Conservation (phyloP, 1,140 invertebrate species). For the Ectropis grisescens region DNA sequence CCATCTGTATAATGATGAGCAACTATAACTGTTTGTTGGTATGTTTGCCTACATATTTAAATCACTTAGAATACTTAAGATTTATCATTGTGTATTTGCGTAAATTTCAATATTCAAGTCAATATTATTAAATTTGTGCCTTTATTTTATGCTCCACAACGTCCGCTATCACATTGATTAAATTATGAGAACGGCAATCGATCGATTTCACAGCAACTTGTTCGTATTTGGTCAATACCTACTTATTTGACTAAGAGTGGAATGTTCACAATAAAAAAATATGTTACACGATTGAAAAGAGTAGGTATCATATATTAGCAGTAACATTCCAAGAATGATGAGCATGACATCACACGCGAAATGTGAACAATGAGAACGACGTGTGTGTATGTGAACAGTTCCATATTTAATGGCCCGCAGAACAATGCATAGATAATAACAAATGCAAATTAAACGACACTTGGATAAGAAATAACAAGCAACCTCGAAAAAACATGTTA, state of each 20-base stretch:
- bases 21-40: too few relatives aligned
- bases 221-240: conserved; percentile 27
- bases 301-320: conserved; percentile 16
- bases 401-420: conserved; percentile 21
- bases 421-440: conserved; percentile 37
- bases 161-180: too few relatives aligned
- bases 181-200: conserved; percentile 18
- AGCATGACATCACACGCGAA: conserved; percentile 33
- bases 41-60: too few relatives aligned
- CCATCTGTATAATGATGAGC: too few relatives aligned
- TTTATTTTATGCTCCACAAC: too few relatives aligned
- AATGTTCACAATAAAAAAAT: conserved; percentile 18
- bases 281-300: conserved; percentile 21
- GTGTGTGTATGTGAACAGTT: too few relatives aligned
- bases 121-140: too few relatives aligned
- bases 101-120: too few relatives aligned
- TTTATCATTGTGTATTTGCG: too few relatives aligned
- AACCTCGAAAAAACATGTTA: conserved; percentile 13
- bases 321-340: conserved; percentile 28
- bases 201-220: conserved; percentile 19
- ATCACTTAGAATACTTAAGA: too few relatives aligned
- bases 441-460: conserved; percentile 25
- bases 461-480: conserved; percentile 19
- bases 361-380: conserved; percentile 27
- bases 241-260: conserved; percentile 25